phyloP scores from a whole-genome alignment of 2,797 vertebrate genomes.

The Gadopsis marmoratus region DNA sequence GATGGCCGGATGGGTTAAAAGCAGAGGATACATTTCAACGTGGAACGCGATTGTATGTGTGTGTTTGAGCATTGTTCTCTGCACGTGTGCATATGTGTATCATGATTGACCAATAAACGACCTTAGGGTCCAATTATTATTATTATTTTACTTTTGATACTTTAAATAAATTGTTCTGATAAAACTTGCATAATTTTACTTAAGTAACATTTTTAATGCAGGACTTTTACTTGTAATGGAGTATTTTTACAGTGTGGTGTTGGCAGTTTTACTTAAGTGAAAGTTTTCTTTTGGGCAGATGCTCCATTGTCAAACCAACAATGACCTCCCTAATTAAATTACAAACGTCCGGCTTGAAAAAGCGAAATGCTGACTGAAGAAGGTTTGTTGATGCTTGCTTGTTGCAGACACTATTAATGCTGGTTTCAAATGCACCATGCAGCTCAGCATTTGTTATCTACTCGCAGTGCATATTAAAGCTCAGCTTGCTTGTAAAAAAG shows the following conservation, averaged over 20 bases:
- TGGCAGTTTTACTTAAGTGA: neutral
- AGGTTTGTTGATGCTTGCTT: neutral
- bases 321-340: neutral
- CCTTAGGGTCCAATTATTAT: too few relatives aligned
- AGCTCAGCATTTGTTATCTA: neutral
- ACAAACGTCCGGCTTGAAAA: neutral
- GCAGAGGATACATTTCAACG: too few relatives aligned
- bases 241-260: neutral
- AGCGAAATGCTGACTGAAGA: conserved; percentile 6
- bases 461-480: neutral
- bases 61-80: too few relatives aligned
- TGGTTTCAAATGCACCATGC: neutral
- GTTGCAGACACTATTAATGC: neutral
- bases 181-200: neutral
- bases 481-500: neutral
- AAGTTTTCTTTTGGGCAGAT: neutral
- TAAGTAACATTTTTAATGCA: neutral
- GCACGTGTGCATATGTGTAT: too few relatives aligned
- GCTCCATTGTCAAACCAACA: neutral
- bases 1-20: too few relatives aligned
- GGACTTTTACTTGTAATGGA: neutral
- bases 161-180: neutral
- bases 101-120: too few relatives aligned
- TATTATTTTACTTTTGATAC: too few relatives aligned
- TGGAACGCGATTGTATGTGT: too few relatives aligned